A percentile compares a stretch with the other conserved stretches of the same genome.
Conservation (phyloP, 2,888 invertebrate species). For the Agriopis marginaria region DNA sequence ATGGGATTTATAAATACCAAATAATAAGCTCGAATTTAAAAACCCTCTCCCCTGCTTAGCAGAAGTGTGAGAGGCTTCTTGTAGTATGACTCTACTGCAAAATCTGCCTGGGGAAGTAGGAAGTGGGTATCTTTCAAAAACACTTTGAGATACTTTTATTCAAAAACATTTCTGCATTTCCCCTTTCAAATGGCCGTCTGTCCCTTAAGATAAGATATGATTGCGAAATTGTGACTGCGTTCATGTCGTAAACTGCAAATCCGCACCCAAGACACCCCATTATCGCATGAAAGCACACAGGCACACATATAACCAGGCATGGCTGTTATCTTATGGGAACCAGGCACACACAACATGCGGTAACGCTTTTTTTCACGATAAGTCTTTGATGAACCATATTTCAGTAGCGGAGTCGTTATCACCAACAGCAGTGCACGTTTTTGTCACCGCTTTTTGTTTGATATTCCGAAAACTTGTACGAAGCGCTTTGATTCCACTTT, state of each 20-base stretch:
- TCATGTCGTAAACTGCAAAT: slow-evolving; percentile 63
- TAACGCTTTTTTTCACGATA: slow-evolving; percentile 60
- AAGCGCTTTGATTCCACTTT: too few relatives aligned
- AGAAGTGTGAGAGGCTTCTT: too few relatives aligned
- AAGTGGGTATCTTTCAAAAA: slow-evolving; percentile 46
- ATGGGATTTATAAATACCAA: too few relatives aligned
- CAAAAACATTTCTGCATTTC: slow-evolving; percentile 61
- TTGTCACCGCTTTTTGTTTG: too few relatives aligned
- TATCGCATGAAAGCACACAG: slow-evolving; percentile 54
- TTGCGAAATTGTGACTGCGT: slow-evolving; percentile 61
- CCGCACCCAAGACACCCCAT: slow-evolving; percentile 62
- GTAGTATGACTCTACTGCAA: too few relatives aligned
- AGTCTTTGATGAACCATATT: slow-evolving; percentile 48
- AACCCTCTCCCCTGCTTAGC: too few relatives aligned
- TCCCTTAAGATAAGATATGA: slow-evolving; percentile 71
- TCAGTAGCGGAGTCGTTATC: slow-evolving; percentile 59
- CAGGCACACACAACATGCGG: slow-evolving; percentile 70
- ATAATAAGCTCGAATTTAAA: too few relatives aligned
- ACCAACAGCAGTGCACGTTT: slow-evolving; percentile 39
- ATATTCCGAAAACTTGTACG: too few relatives aligned
- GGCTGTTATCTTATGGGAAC: slow-evolving; percentile 70
- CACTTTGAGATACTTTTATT: slow-evolving; percentile 30
- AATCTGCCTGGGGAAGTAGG: too few relatives aligned
- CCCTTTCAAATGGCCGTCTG: slow-evolving; percentile 63
- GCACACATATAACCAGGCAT: slow-evolving; percentile 65